Base-by-base conservation (phyloP, 1,140 invertebrate species). In the Cephus cinctus region DNA sequence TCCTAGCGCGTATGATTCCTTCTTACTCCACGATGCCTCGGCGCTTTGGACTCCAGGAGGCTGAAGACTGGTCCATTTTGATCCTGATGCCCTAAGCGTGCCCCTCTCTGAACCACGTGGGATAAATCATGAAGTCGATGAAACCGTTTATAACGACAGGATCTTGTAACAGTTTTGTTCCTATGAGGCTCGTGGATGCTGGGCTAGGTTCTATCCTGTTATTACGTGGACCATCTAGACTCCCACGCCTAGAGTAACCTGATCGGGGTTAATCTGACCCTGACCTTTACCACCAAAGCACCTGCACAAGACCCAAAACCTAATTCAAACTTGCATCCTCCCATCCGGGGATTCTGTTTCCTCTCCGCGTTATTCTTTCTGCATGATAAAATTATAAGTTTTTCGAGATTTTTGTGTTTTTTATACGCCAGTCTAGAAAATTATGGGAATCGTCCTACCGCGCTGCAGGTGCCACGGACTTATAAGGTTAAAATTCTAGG, bases 201-300 rank as follows among this genome's bases (percentile, higher is more conserved):
- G n/a, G n/a, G n/a, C n/a, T n/a, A n/a, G 35, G 16, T 47, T 40
- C 56, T 68, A 69, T 74, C 69, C 72, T 73, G 71, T 73, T 73
- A 74, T 75, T 73, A 69, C 57, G 50, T 47, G 52, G 54, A 52
- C 56, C 61, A 63, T 48, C 61, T 54, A 69, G 57, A 73, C 73
- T 76, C 73, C 73, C 73, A 76, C 73, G 73, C 71, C 62, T 51
- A 59, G 59, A 63, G 73, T 72, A 74, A 75, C 67, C 61, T 69
- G 72, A 71, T 74, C 72, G 66, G 70, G 72, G 69, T 75, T 74
- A 74, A 75, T 73, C 69, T 68, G 70, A 68, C 70, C 70, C 67
- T 75, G 71, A 75, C 72, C 71, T 65, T 45, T 22, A 34, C 34
- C 44, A 23, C 27, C 39, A 34, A 38, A 30, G 41, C 61, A 63